phyloP scores from a whole-genome alignment of 2,888 invertebrate genomes.

The Rhagophthalmus giganteus region DNA sequence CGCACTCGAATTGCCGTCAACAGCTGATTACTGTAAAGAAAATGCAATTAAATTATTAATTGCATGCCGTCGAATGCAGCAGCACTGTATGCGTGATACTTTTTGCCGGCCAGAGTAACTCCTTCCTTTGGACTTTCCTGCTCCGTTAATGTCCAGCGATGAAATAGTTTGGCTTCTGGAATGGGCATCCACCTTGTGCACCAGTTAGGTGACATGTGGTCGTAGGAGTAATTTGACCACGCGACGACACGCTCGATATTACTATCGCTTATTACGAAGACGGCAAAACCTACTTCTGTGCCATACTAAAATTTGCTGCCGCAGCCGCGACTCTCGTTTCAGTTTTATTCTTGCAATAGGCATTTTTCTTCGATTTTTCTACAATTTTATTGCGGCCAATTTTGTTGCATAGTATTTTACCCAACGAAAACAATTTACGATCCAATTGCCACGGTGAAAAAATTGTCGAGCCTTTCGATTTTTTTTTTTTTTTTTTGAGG shows the following conservation, averaged over 20 bases:
- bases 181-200: conserved; percentile 64
- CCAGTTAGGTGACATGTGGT: background rate
- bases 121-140: conserved; percentile 15
- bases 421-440: no score
- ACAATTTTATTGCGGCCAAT: no score
- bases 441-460: no score
- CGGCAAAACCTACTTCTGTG: background rate
- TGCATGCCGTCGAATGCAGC: no score
- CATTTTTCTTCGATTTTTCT: no score
- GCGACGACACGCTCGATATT: background rate
- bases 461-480: no score
- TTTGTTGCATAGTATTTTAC: no score
- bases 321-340: no score
- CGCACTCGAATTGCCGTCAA: conserved; percentile 6
- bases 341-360: no score
- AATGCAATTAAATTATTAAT: no score
- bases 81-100: conserved; percentile 19
- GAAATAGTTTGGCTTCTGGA: conserved; percentile 66
- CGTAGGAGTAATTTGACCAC: background rate
- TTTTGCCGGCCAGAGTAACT: conserved; percentile 18
- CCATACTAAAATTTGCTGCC: background rate
- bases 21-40: no score
- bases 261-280: background rate
- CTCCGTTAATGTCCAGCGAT: conserved; percentile 11
- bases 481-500: no score